These are phyloP conservation scores for Euura saliciscinereae DNA, from an alignment of 1,140 invertebrate genomes.

Conservation along the genomic window DNA sequence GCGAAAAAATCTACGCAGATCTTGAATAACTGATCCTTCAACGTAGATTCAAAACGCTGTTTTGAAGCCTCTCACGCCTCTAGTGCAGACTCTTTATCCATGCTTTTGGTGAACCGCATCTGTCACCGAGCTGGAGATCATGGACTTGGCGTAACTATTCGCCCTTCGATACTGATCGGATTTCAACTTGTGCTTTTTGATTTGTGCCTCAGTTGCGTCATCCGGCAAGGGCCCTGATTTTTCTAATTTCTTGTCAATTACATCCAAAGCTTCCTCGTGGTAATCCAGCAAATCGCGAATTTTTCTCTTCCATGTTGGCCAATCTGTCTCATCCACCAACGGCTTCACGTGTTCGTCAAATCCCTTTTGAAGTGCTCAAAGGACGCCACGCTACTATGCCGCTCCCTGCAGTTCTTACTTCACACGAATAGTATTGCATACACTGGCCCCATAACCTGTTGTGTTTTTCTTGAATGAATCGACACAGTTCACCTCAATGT, in stretches of 20 bases:
- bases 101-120: constrained; percentile 38
- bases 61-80: constrained; percentile 38
- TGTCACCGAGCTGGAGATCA: constrained; percentile 33
- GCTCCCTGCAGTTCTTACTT: neutral
- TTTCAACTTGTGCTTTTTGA: constrained; percentile 28
- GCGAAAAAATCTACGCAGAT: constrained; percentile 44
- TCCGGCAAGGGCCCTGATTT: constrained; percentile 27
- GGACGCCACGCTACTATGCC: constrained; percentile 8
- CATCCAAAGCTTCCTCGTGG: constrained; percentile 36
- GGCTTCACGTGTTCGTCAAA: constrained; percentile 36
- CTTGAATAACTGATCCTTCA: constrained; percentile 39
- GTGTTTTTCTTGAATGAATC: neutral
- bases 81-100: constrained; percentile 37
- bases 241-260: constrained; percentile 33
- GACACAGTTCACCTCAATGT: too few relatives aligned
- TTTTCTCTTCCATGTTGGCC: constrained; percentile 39
- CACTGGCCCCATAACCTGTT: constrained; percentile 19
- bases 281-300: constrained; percentile 39
- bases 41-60: constrained; percentile 34
- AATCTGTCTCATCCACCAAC: constrained; percentile 31
- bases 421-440: neutral
- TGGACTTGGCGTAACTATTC: constrained; percentile 33
- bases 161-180: constrained; percentile 33
- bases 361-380: constrained; percentile 26
- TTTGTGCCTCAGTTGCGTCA: constrained; percentile 20